phyloP scores from a whole-genome alignment of 2,888 invertebrate genomes.

The Dicyrtomina minuta region DNA sequence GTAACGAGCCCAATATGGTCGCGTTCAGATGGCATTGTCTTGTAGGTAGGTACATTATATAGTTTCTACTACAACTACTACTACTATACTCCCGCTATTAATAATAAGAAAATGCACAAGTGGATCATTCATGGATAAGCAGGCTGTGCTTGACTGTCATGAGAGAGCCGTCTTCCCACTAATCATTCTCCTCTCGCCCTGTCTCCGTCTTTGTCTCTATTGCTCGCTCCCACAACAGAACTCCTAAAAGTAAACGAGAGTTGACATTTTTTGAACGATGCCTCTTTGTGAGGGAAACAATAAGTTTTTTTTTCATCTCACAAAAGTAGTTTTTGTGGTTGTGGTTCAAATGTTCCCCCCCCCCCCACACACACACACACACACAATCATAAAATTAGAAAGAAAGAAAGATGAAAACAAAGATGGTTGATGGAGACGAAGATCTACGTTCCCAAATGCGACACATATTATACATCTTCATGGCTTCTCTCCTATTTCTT shows the following conservation, averaged over 20 bases:
- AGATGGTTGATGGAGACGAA: background rate
- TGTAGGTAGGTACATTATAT: too few relatives aligned
- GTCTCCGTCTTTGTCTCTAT: background rate
- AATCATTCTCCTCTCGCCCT: background rate
- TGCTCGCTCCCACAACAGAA: background rate
- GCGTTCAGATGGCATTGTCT: too few relatives aligned
- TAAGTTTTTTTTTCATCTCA: constrained; percentile 3
- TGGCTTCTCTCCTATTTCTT: too few relatives aligned
- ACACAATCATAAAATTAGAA: background rate
- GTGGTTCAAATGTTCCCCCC: background rate
- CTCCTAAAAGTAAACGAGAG: background rate
- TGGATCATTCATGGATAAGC: too few relatives aligned
- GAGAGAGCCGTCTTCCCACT: background rate
- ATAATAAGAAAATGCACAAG: too few relatives aligned
- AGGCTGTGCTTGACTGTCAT: too few relatives aligned
- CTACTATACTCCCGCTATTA: too few relatives aligned
- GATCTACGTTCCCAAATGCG: too few relatives aligned
- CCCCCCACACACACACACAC: background rate
- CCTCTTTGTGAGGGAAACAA: constrained; percentile 1
- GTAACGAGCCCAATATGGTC: too few relatives aligned
- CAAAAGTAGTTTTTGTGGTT: constrained; percentile 9
- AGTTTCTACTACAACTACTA: too few relatives aligned
- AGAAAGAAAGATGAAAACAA: background rate
- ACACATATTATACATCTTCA: too few relatives aligned
- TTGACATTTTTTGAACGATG: background rate